A percentile compares a stretch with the other conserved stretches of the same genome.
Conservation (phyloP, 2,113 vertebrate genomes). For the Chunga burmeisteri region DNA sequence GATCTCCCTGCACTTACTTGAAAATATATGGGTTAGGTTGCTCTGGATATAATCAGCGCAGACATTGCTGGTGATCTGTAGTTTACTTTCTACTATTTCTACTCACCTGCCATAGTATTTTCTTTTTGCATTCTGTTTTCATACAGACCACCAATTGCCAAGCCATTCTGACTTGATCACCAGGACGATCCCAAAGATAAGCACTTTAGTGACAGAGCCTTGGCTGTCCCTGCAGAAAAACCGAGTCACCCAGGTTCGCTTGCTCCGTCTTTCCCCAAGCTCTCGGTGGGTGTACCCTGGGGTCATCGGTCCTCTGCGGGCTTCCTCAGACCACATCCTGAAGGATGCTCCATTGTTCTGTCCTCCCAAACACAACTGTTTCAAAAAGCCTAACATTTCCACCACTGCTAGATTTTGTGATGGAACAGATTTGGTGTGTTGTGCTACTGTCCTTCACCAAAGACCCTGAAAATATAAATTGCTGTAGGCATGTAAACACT, state of each 20-base stretch:
- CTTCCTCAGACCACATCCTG: background rate
- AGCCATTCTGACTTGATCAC: background rate
- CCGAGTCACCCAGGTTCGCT: background rate
- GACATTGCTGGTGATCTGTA: background rate
- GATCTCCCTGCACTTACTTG: background rate
- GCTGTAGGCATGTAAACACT: background rate
- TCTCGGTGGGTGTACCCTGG: background rate
- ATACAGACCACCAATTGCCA: background rate
- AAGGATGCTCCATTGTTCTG: background rate
- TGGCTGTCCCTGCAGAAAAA: background rate
- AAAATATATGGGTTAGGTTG: background rate
- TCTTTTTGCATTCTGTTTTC: background rate
- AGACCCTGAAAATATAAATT: background rate
- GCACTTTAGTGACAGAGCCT: background rate
- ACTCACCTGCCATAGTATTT: background rate
- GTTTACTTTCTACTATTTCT: background rate
- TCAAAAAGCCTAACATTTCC: background rate
- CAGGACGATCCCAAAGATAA: background rate
- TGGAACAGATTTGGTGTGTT: background rate
- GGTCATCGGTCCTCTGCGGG: background rate
- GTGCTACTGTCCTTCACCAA: background rate
- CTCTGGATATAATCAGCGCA: background rate
- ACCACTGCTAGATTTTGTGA: background rate
- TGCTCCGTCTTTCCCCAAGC: background rate
- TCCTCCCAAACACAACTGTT: background rate